These are phyloP conservation scores for Taphrorychus bicolor DNA, from an alignment of 2,888 invertebrate genomes.

Conservation along the genomic window DNA sequence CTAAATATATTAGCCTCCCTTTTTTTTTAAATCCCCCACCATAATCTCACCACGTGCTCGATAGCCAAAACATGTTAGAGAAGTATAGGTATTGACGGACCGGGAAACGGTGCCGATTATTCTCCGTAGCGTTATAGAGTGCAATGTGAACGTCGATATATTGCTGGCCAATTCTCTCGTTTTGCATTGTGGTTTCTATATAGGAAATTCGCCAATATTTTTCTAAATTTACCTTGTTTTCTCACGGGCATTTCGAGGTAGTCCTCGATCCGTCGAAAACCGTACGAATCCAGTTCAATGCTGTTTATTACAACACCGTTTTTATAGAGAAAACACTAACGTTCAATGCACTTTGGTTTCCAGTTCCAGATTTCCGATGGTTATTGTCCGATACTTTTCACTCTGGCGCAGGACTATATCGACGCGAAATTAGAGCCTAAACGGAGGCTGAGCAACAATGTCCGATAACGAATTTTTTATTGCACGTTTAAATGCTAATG, in stretches of 20 bases:
- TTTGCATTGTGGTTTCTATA: not conserved
- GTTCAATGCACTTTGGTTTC: not conserved
- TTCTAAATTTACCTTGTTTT: conserved; percentile 35
- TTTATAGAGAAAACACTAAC: not conserved
- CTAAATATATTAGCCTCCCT: no score
- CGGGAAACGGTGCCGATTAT: conserved; percentile 10
- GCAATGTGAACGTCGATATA: not conserved
- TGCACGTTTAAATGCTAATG: conserved; percentile 15
- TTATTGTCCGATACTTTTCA: not conserved
- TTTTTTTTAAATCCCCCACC: conserved; percentile 22
- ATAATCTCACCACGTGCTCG: conserved; percentile 25
- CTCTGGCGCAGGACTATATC: conserved; percentile 2
- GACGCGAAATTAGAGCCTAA: not conserved
- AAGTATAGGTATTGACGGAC: conserved; percentile 23
- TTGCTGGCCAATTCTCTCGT: not conserved
- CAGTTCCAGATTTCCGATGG: not conserved
- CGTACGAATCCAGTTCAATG: conserved; percentile 38
- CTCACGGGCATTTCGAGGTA: conserved; percentile 39
- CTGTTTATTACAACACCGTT: conserved; percentile 4
- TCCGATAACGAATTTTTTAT: conserved; percentile 1
- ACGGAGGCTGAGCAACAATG: not conserved
- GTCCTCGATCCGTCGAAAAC: conserved; percentile 33
- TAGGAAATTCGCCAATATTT: no score
- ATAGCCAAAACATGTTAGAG: conserved; percentile 17
- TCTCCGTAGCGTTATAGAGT: not conserved